Evolutionary conservation across 2,888 invertebrate genomes (phyloP), one percentile per base, ranked within the genome.

Genomic region (Polydrusus cervinus): DNA sequence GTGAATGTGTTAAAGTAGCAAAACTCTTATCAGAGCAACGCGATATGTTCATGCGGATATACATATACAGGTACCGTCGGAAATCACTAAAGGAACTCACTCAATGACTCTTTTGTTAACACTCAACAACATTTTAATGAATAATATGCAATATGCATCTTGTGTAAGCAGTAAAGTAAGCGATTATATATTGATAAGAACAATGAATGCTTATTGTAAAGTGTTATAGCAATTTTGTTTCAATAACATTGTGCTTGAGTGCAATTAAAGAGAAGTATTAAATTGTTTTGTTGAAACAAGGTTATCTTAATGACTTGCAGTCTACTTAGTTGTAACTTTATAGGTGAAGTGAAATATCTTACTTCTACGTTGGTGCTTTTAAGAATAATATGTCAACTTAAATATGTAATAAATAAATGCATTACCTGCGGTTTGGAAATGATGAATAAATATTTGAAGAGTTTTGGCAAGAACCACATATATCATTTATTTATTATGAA

Each of bases 1-100:
- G n/a, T n/a, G 14, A 64, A 64, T 49, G 30, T 34, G 64, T 49
- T 34, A 34, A 16, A 30, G 64, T 49, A 34, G 47, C 64, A 64
- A 64, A 64, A 49, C 1, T 16, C 34, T 49, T 64, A 64, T 64
- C 64, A 16, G 1, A 47, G 64, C 34, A 64, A 64, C 34, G 49
- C 47, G 64, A 64, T 64, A 45, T 34, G 30, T 34, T 34, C 34
- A 30, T 20, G 64, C 47, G 49, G 34, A 64, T 64, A 64, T 49
- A 64, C 64, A 64, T 30, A 34, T 49, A 49, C 49, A 49, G 49
- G 49, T 64, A 49, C 34, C 20, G 64, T 64, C 64, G 64, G 64
- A 49, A 64, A 49, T 47, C 9, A 30, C 47, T 49, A 64, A 64
- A 64, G 64, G 16, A 64, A 64, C 34, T 30, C 64, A 49, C 47